Evolutionary conservation across 1,140 invertebrate genomes (phyloP), one percentile per base, ranked within the genome.

Genomic region (Drosophila tani): DNA sequence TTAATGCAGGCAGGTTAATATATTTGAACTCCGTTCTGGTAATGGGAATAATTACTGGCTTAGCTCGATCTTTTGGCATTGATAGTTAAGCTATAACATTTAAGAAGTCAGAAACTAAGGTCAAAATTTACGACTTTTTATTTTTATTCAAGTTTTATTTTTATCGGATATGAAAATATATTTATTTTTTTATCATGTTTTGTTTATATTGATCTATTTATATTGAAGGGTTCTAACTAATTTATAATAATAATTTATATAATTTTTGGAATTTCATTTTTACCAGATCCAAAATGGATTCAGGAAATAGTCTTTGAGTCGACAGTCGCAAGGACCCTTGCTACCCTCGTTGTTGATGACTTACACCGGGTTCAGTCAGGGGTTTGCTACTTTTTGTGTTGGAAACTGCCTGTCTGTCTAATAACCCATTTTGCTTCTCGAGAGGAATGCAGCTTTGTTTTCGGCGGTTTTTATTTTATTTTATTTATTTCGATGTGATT

Each of bases 341-440:
- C 19, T 24, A 56, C 53, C 29, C 53, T 21, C 40, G 15, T 15
- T 7, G 14, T 40, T 53, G 51, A 35, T 53, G 27, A 53, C 27
- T 55, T 55, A 35, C 17, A 41, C 29, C 56, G 12, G 19, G 17
- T 8, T 5, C 15, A 41, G 40, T 27, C 14, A 5, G 24, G 4
- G 15, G 17, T 57, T 41, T n/a, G 1, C 2, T 7, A 15, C n/a
- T 41, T 40, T 57, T 15, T 21, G 9, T n/a, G 15, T 43, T 7
- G 47, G 24, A 43, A 21, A 27, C 15, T 14, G 45, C 27, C 17
- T 69, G 57, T 12, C 46, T 75, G 68, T n/a, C 46, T 81, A 69
- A 49, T 81, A 81, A 81, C 73, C 73, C 46, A 81, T 81, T 81
- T 81, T 81, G 66, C 47, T 62, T 59, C 57, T 70, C 45, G 46